Conservation (phyloP, 2,113 vertebrate species). For the Typhlomys cinereus region DNA sequence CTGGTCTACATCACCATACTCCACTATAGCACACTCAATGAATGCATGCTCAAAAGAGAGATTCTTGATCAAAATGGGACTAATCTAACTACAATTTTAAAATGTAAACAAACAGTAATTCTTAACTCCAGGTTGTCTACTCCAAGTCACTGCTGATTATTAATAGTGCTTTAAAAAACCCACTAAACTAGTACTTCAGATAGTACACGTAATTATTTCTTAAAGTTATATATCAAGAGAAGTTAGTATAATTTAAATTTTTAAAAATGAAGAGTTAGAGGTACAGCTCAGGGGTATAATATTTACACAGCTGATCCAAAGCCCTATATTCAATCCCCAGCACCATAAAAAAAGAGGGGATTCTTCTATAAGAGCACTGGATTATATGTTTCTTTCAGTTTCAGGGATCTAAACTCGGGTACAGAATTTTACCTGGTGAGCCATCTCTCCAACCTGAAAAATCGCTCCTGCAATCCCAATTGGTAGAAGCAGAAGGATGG, state of each 20-base stretch:
- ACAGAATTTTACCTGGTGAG: too few species aligned
- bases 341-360: background rate
- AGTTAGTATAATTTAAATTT: background rate
- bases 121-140: background rate
- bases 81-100: background rate
- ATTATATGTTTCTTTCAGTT: too few species aligned
- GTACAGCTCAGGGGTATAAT: background rate
- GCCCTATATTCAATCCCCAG: background rate
- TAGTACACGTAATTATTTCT: background rate
- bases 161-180: background rate
- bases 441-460: too few species aligned
- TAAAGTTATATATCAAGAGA: background rate
- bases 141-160: background rate
- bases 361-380: too few species aligned
- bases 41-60: background rate
- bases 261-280: background rate
- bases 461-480: too few species aligned
- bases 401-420: too few species aligned
- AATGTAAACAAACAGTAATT: background rate
- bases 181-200: background rate
- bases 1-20: too few species aligned
- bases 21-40: background rate
- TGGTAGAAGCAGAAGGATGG: background rate
- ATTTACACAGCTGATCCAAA: background rate
- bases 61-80: background rate